These are phyloP conservation scores for Hipparchia sbordonii DNA, from an alignment of 2,888 invertebrate species.

Conservation along the genomic window DNA sequence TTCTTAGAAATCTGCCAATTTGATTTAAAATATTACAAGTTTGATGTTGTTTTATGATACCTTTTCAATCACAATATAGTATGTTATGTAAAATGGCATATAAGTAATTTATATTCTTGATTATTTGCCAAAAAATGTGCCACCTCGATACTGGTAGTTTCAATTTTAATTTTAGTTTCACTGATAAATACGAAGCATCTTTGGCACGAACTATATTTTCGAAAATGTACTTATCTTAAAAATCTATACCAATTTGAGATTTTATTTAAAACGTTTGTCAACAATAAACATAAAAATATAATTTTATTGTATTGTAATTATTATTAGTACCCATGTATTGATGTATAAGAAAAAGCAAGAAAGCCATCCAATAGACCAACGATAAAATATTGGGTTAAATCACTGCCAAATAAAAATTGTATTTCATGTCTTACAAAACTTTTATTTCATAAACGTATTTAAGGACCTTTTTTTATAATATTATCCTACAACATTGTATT, in stretches of 20 bases:
- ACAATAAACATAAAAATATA: background rate
- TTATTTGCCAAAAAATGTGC: background rate
- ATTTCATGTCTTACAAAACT: slow-evolving; percentile 5
- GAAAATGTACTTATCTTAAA: no score
- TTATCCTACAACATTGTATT: slow-evolving; percentile 32
- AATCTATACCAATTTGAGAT: background rate
- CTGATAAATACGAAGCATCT: background rate
- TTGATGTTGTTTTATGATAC: background rate
- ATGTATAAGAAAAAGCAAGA: background rate
- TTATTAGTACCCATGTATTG: background rate
- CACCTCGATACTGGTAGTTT: background rate
- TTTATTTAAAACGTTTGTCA: background rate
- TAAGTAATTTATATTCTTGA: background rate
- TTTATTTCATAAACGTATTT: slow-evolving; percentile 21
- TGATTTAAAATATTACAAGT: background rate
- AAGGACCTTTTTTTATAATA: slow-evolving; percentile 23
- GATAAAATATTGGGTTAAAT: slow-evolving; percentile 19
- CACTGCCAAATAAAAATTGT: slow-evolving; percentile 35
- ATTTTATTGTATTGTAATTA: background rate
- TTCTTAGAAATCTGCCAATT: background rate
- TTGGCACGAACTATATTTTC: no score
- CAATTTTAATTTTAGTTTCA: background rate
- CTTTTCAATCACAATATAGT: background rate
- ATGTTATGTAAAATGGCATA: background rate
- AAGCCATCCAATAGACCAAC: slow-evolving; percentile 34